Percentiles rank a stretch among this genome's conserved stretches.
Conservation (phyloP, 2,113 vertebrate species). For the Burhinus bistriatus region DNA sequence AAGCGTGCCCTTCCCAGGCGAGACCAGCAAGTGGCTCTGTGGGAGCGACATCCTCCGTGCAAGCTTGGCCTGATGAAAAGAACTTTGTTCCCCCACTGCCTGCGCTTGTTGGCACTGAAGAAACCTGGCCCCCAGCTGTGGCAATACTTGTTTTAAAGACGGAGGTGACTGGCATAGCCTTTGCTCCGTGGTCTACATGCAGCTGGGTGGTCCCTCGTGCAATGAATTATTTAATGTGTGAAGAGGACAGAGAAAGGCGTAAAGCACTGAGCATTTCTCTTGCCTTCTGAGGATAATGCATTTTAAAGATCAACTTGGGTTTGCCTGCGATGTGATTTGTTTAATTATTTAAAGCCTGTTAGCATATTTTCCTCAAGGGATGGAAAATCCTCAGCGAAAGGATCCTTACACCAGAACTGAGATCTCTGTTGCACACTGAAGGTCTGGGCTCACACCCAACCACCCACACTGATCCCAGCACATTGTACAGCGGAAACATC, state of each 20-base stretch:
- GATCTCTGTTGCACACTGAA: not conserved
- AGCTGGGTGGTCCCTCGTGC: conserved; percentile 3
- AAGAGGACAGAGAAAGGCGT: not conserved
- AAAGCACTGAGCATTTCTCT: not conserved
- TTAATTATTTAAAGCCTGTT: conserved; percentile 55
- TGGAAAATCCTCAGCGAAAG: not conserved
- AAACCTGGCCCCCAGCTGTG: conserved; percentile 42
- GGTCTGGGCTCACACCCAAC: not conserved
- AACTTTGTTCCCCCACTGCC: conserved; percentile 8
- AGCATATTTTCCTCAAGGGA: conserved; percentile 28
- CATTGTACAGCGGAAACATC: accelerated
- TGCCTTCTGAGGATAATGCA: not conserved
- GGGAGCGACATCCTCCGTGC: accelerated
- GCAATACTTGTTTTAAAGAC: not conserved
- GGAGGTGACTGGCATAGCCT: not conserved
- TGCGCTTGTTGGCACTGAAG: not conserved
- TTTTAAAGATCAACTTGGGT: conserved; percentile 16
- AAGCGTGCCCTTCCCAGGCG: not conserved
- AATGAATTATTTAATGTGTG: conserved; percentile 15
- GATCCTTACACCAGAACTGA: not conserved
- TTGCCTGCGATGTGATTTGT: conserved; percentile 24
- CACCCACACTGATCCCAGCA: not conserved
- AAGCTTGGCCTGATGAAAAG: conserved; percentile 24
- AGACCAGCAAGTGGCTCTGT: not conserved
- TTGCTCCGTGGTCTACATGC: not conserved